phyloP scores from a whole-genome alignment of 2,797 vertebrate species.

The Florisuga fusca region DNA sequence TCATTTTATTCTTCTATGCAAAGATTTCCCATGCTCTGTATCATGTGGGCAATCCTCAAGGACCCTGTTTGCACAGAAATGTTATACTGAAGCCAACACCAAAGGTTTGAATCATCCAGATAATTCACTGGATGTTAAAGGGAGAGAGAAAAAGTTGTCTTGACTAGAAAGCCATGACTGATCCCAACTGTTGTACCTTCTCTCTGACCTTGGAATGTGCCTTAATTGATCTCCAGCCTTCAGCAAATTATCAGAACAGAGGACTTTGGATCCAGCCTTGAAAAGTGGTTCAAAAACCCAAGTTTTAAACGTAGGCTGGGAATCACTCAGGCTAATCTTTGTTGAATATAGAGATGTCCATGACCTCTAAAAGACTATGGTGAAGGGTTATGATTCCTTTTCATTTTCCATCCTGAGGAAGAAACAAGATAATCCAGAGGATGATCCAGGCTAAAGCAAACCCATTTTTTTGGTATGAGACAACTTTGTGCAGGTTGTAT shows the following conservation, averaged over 20 bases:
- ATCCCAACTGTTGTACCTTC: background rate
- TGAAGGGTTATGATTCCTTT: background rate
- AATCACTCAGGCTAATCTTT: background rate
- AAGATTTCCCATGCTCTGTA: background rate
- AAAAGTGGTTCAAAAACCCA: background rate
- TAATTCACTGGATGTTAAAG: background rate
- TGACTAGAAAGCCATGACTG: background rate
- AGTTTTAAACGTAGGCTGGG: background rate
- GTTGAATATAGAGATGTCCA: background rate
- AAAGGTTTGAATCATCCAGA: background rate
- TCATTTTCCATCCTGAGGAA: background rate
- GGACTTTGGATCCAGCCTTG: background rate
- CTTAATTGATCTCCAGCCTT: background rate
- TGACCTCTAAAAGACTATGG: background rate
- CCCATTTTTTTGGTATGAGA: background rate
- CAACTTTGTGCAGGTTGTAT: fast-evolving
- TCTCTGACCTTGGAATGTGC: background rate
- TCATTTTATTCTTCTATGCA: background rate
- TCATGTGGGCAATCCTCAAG: background rate
- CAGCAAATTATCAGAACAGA: background rate
- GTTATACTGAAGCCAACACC: background rate
- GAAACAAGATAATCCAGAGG: background rate
- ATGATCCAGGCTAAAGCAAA: background rate
- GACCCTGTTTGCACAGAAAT: background rate
- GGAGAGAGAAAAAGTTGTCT: background rate